Conservation (phyloP, 1,140 invertebrate species). For the Drosophila baimaii region DNA sequence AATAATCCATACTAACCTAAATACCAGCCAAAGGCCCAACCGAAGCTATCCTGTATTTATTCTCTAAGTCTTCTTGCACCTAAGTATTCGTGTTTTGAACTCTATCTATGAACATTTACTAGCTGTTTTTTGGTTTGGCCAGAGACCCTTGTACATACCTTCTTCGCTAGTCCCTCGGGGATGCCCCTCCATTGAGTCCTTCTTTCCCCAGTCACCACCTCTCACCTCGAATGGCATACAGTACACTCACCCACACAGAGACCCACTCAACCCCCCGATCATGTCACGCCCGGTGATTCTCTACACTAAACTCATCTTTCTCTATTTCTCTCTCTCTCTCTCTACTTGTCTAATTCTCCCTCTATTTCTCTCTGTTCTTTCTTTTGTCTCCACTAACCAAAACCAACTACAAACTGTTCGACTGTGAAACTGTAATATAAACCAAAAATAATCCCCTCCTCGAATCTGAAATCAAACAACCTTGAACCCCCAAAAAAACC, state of each 20-base stretch:
- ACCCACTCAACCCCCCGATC: constrained; percentile 8
- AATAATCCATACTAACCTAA: constrained; percentile 57
- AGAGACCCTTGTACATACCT: constrained; percentile 73
- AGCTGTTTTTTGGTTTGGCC: constrained; percentile 57
- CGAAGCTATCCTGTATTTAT: constrained; percentile 34
- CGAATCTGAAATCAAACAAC: constrained; percentile 40
- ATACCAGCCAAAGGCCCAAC: constrained; percentile 53
- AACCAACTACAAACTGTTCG: constrained; percentile 48
- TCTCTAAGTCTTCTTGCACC: constrained; percentile 52
- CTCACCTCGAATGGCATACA: constrained; percentile 52
- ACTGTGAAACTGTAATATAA: constrained; percentile 46
- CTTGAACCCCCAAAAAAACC: constrained; percentile 11
- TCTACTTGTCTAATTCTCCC: constrained; percentile 71
- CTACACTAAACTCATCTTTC: constrained; percentile 71
- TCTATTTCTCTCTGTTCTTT: constrained; percentile 74
- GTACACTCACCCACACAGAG: constrained; percentile 28
- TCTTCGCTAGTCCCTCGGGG: constrained; percentile 24
- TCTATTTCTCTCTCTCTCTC: constrained; percentile 63
- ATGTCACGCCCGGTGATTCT: constrained; percentile 40
- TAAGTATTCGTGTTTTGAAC: constrained; percentile 34
- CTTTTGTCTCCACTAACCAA: constrained; percentile 66
- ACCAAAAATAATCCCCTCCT: constrained; percentile 43
- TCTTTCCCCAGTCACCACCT: no score
- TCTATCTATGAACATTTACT: constrained; percentile 31
- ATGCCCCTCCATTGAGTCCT: constrained; percentile 1